Conservation (phyloP, 2,888 invertebrate genomes). For the Lottia scabra region DNA sequence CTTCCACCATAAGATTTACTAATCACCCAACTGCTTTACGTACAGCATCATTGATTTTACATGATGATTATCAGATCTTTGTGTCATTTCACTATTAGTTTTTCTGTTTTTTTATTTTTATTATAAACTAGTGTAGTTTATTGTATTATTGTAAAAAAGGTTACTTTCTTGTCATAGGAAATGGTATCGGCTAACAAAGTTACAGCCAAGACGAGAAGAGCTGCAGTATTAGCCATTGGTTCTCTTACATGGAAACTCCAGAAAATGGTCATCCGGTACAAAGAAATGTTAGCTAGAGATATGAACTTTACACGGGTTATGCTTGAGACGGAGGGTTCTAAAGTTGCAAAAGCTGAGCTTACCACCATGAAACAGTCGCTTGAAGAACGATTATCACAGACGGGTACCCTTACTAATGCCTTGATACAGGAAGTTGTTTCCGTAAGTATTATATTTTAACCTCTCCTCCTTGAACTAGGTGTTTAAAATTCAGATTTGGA, state of each 20-base stretch:
- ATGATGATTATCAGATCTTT: no score
- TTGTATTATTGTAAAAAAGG: no score
- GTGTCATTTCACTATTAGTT: no score
- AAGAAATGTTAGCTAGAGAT: constrained; percentile 31
- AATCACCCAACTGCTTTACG: no score
- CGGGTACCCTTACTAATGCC: constrained; percentile 20
- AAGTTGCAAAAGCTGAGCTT: constrained; percentile 27
- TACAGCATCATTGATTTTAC: no score
- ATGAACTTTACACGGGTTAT: constrained; percentile 37
- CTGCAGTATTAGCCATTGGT: constrained; percentile 41
- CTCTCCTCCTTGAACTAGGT: not conserved
- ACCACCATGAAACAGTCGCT: constrained; percentile 26
- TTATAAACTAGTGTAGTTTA: no score
- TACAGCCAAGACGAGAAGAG: constrained; percentile 11
- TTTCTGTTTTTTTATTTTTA: no score
- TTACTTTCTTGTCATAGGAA: no score
- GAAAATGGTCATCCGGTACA: constrained; percentile 11
- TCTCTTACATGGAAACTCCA: constrained; percentile 36
- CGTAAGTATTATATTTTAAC: constrained; percentile 17
- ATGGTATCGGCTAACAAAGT: no score
- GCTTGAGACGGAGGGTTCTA: constrained; percentile 10
- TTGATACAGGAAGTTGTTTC: constrained; percentile 38
- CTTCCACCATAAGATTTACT: no score
- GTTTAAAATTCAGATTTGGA: no score
- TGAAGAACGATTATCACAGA: constrained; percentile 22